These are phyloP conservation scores for Setipinna tenuifilis DNA, from an alignment of 2,797 vertebrate species.

Conservation along the genomic window DNA sequence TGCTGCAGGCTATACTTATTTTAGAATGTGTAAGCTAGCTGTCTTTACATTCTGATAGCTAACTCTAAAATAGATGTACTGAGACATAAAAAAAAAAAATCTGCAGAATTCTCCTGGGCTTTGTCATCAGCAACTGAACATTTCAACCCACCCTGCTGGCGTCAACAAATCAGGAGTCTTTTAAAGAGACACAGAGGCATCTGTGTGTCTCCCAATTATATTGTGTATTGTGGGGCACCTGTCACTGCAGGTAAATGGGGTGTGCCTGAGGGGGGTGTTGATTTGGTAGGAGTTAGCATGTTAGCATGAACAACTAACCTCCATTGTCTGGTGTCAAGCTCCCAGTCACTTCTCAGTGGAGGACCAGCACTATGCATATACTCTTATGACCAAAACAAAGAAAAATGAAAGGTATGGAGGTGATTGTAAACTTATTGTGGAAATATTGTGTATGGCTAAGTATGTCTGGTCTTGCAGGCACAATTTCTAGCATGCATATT, in stretches of 20 bases:
- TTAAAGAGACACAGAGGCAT: not conserved
- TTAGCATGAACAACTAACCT: not conserved
- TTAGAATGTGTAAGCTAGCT: constrained; percentile 20
- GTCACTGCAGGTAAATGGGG: not conserved
- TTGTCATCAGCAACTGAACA: not conserved
- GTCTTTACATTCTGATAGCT: not conserved
- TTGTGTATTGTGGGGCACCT: not conserved
- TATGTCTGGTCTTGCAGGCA: not conserved
- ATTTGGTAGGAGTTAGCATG: not conserved
- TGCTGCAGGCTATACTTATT: constrained; percentile 8
- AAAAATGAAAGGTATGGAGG: not conserved
- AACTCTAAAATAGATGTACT: not conserved
- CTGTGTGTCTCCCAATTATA: not conserved
- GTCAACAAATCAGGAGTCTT: not conserved
- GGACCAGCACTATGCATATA: not conserved
- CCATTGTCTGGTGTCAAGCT: not conserved
- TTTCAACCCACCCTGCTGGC: not conserved
- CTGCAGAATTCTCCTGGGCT: not conserved
- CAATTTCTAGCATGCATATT: not conserved
- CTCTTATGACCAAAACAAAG: not conserved
- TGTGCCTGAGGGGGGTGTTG: not conserved
- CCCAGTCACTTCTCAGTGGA: not conserved
- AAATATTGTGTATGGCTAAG: not conserved
- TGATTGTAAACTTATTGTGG: not conserved
- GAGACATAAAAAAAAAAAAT: not conserved